Conservation (phyloP, 2,113 vertebrate species). For the Labeo rohita region DNA sequence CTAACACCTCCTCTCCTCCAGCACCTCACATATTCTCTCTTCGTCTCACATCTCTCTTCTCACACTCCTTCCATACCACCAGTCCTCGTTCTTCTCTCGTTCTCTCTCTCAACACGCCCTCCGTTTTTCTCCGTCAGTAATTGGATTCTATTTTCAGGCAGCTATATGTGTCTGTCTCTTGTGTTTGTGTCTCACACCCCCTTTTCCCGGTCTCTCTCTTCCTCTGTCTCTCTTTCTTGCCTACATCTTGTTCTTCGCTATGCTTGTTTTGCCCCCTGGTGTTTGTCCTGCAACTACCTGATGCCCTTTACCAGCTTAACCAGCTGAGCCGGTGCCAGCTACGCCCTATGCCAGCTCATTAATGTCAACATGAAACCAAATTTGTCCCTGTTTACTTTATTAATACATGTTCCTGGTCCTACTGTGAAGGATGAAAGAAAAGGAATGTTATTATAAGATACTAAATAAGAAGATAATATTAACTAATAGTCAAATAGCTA, state of each 20-base stretch:
- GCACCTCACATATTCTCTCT: slow-evolving; percentile 69
- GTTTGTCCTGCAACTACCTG: slow-evolving; percentile 24
- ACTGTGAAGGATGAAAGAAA: neutral
- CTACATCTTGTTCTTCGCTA: slow-evolving; percentile 63
- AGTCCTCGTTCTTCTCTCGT: slow-evolving; percentile 35
- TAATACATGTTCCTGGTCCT: neutral
- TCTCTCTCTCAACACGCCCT: slow-evolving; percentile 58
- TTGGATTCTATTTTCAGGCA: slow-evolving; percentile 82
- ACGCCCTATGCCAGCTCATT: neutral
- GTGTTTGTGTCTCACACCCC: slow-evolving; percentile 79
- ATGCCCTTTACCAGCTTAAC: neutral
- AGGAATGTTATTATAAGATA: neutral
- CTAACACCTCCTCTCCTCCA: slow-evolving; percentile 70
- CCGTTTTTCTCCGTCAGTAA: slow-evolving; percentile 70
- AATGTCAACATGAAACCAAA: neutral
- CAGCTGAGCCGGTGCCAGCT: neutral
- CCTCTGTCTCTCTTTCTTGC: slow-evolving; percentile 71
- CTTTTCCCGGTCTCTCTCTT: slow-evolving; percentile 82
- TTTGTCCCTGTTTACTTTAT: neutral
- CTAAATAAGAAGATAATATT: neutral
- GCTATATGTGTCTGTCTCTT: slow-evolving; percentile 79
- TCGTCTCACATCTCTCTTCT: slow-evolving; percentile 60
- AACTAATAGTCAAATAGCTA: neutral
- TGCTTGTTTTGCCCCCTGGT: slow-evolving; percentile 67
- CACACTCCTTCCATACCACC: slow-evolving; percentile 33